Conservation (phyloP, 2,797 vertebrate species). For the Corythornis leucogaster region DNA sequence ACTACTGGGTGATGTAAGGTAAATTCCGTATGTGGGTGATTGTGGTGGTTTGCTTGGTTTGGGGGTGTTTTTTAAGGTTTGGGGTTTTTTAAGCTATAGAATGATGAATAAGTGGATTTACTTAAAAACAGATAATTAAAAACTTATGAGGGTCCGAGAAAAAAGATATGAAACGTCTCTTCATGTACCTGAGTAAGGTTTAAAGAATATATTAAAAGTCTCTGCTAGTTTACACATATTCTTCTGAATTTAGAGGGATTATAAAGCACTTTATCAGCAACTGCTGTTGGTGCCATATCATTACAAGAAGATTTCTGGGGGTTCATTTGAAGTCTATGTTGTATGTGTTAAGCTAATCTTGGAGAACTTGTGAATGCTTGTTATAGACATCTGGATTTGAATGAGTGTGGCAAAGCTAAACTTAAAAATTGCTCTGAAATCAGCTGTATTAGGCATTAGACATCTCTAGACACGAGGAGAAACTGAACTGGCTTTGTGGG, state of each 20-base stretch:
- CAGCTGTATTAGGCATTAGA: not conserved
- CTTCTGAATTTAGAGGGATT: not conserved
- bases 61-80: not conserved
- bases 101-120: not conserved
- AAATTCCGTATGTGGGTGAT: conserved; percentile 7
- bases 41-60: not conserved
- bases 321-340: not conserved
- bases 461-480: not conserved
- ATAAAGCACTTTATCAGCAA: not conserved
- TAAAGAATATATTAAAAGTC: not conserved
- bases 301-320: not conserved
- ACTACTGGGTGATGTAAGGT: conserved; percentile 96
- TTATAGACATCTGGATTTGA: not conserved
- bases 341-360: not conserved
- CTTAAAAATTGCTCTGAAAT: not conserved
- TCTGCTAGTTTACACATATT: not conserved
- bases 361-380: not conserved
- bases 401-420: not conserved
- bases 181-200: not conserved
- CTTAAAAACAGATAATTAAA: too few relatives aligned
- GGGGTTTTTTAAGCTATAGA: not conserved
- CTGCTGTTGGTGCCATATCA: not conserved
- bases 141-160: not conserved
- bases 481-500: not conserved
- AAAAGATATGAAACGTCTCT: not conserved